phyloP scores from a whole-genome alignment of 2,797 vertebrate genomes.

The Gorsachius magnificus region DNA sequence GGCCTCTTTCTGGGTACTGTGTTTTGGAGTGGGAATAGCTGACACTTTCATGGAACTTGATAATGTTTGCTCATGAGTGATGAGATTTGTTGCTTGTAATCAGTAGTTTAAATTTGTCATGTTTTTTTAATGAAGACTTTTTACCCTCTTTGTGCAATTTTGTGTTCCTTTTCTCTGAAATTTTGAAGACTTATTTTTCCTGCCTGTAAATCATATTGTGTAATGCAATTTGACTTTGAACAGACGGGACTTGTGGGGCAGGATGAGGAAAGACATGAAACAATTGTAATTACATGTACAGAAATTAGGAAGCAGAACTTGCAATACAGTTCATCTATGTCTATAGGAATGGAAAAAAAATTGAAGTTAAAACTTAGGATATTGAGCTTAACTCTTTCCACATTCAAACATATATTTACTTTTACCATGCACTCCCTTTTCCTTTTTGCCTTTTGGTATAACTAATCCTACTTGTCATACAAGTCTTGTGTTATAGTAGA shows the following conservation, averaged over 20 bases:
- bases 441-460: background rate
- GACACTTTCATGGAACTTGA: background rate
- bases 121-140: background rate
- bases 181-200: background rate
- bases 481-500: background rate
- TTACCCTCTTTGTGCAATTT: background rate
- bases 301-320: background rate
- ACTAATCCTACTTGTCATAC: background rate
- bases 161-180: background rate
- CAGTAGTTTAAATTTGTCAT: background rate
- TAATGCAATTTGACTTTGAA: background rate
- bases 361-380: background rate
- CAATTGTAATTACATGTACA: background rate
- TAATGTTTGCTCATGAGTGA: background rate
- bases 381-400: background rate
- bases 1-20: background rate
- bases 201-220: background rate
- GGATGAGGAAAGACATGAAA: background rate
- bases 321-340: background rate
- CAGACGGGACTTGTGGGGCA: background rate
- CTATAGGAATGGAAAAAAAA: background rate
- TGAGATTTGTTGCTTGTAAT: background rate
- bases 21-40: background rate
- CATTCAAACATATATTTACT: background rate
- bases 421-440: background rate